Evolutionary conservation across 1,140 invertebrate species (phyloP).

Genomic region (Elymnias hypermnestra): DNA sequence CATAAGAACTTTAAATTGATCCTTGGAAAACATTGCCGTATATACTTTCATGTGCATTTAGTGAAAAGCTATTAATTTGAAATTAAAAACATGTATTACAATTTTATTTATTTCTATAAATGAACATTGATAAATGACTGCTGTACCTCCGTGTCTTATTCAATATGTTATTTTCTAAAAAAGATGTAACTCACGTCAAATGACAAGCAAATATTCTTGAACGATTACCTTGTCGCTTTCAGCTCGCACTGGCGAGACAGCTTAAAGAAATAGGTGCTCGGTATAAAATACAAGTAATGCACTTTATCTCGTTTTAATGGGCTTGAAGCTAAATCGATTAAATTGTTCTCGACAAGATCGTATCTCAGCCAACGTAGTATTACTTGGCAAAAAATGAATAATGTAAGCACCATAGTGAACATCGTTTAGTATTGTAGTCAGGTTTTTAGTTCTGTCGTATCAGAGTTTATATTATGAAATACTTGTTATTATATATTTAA

Average conservation of each 20-base stretch:
- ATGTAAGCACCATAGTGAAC: conserved; percentile 5
- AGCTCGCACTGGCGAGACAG: conserved; percentile 15
- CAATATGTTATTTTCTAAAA: conserved; percentile 10
- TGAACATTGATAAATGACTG: conserved; percentile 7
- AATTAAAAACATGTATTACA: conserved; percentile 5
- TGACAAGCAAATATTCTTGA: conserved; percentile 24
- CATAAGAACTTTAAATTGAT: too few relatives aligned
- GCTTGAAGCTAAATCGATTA: conserved; percentile 15
- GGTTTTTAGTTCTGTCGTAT: background rate
- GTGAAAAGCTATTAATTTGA: too few relatives aligned
- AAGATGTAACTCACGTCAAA: conserved; percentile 20
- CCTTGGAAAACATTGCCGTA: too few relatives aligned
- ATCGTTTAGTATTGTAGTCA: conserved; percentile 2
- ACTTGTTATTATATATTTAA: background rate
- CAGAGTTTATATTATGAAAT: background rate
- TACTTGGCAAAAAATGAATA: conserved; percentile 12
- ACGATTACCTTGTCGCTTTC: conserved; percentile 20
- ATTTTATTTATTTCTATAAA: too few relatives aligned
- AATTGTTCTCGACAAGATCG: conserved; percentile 16
- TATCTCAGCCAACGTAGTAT: conserved; percentile 9
- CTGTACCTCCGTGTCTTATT: conserved; percentile 1
- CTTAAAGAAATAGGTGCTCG: conserved; percentile 15
- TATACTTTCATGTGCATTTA: too few relatives aligned
- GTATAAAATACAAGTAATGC: conserved; percentile 17
- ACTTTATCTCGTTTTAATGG: conserved; percentile 17